Conservation (phyloP, 2,797 vertebrate species). For the Ispidina picta region DNA sequence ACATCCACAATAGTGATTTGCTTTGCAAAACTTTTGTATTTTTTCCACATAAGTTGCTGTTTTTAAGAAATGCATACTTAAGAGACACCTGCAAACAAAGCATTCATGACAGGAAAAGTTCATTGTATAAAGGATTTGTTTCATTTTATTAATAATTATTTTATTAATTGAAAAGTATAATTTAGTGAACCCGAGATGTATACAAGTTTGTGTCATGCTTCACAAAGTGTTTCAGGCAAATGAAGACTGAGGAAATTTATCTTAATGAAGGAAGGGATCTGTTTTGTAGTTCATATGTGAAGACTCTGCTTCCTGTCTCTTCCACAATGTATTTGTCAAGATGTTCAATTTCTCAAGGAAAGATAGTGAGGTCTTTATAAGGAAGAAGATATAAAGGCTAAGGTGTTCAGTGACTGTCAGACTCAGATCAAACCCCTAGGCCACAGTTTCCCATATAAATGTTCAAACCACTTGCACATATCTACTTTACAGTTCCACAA, state of each 20-base stretch:
- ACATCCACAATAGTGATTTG: not conserved
- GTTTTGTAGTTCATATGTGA: not conserved
- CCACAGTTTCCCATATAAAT: not conserved
- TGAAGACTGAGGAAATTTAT: not conserved
- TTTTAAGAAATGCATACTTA: not conserved
- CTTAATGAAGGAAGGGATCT: not conserved
- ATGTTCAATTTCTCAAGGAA: not conserved
- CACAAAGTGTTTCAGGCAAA: not conserved
- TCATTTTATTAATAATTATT: not conserved
- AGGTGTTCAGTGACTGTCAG: not conserved
- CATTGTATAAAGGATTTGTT: not conserved
- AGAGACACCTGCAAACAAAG: not conserved
- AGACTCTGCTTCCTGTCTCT: not conserved
- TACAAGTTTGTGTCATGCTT: not conserved
- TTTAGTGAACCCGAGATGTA: not conserved
- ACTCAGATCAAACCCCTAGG: accelerated
- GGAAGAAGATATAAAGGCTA: not conserved
- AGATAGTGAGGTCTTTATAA: not conserved
- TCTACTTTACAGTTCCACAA: not conserved
- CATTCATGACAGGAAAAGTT: not conserved
- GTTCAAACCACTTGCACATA: not conserved
- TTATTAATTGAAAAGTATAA: not conserved
- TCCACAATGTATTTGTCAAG: not conserved
- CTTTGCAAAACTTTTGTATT: no score
- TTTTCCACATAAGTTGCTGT: not conserved